Evolutionary conservation across 2,113 vertebrate species (phyloP).

Genomic region (Patagioenas fasciata): DNA sequence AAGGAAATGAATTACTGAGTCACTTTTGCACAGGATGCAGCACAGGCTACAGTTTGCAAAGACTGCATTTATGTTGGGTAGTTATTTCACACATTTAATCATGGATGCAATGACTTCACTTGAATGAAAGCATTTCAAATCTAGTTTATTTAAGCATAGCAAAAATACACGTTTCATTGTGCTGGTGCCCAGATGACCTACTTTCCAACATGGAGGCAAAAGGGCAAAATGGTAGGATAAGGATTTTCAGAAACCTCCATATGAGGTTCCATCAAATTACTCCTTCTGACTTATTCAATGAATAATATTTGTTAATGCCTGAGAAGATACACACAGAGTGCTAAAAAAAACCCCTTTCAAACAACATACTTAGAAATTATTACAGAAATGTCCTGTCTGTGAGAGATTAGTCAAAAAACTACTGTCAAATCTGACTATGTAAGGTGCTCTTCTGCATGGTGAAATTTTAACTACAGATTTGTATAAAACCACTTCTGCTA

Average conservation of each 20-base stretch:
- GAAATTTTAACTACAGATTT: not conserved
- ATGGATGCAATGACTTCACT: not conserved
- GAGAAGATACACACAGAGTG: not conserved
- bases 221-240: not conserved
- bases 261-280: not conserved
- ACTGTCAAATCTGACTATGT: not conserved
- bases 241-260: not conserved
- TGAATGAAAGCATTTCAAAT: not conserved
- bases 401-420: not conserved
- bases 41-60: not conserved
- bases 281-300: not conserved
- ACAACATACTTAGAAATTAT: not conserved
- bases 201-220: not conserved
- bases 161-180: not conserved
- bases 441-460: not conserved
- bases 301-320: constrained; percentile 6
- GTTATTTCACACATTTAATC: not conserved
- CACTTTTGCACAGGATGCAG: not conserved
- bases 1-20: not conserved
- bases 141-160: not conserved
- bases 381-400: not conserved
- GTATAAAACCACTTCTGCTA: not conserved
- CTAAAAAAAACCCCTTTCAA: not conserved
- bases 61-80: not conserved
- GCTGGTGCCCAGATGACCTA: not conserved